Base-by-base conservation (phyloP, 1,140 invertebrate species). In the Pygmarrhopalites habei region DNA sequence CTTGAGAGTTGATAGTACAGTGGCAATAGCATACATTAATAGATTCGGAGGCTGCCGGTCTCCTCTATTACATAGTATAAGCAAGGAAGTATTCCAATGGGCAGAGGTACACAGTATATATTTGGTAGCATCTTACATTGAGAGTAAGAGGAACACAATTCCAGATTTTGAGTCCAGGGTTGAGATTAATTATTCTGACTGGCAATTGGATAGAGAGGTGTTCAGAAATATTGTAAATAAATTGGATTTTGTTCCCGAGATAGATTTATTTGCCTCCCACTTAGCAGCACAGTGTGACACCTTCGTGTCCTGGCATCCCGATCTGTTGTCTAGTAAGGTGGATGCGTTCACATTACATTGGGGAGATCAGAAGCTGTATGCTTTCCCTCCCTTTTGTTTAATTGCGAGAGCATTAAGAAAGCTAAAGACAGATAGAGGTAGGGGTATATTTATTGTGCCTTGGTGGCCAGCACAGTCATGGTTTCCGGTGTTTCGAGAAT, bases 101-200 rank as follows among this genome's bases (percentile, higher is more conserved):
- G 49, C 44, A n/a, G 62, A 64, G 28, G 14, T 12, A 1, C 14
- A n/a, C n/a, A n/a, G 23, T 49, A 41, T 44, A 25, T n/a, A 41
- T 1, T 44, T 23, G 23, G 21, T 65, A 23, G n/a, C 21, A 1
- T n/a, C n/a, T 57, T 58, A 2, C 26, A 65, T 65, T 53, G 10
- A 5, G 1, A 60, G 55, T 30, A 21, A 25, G 14, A 41, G 44
- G 10, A 65, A 65, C n/a, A 10, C 29, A 1, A 7, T 53, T 4
- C 57, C 63, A n/a, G 58, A 65, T 35, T 21, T n/a, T 21, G 1
- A 12, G n/a, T 65, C 63, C 26, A 32, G 63, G n/a, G 3, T 19
- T 1, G 12, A 0, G 5, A 7, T 49, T 3, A 47, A 58, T 29
- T 14, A 52, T 0, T 17, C 2, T 29, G 63, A 65, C 15, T 65